These are phyloP conservation scores for Gymnothorax javanicus DNA, from an alignment of 2,797 vertebrate species.

Conservation along the genomic window DNA sequence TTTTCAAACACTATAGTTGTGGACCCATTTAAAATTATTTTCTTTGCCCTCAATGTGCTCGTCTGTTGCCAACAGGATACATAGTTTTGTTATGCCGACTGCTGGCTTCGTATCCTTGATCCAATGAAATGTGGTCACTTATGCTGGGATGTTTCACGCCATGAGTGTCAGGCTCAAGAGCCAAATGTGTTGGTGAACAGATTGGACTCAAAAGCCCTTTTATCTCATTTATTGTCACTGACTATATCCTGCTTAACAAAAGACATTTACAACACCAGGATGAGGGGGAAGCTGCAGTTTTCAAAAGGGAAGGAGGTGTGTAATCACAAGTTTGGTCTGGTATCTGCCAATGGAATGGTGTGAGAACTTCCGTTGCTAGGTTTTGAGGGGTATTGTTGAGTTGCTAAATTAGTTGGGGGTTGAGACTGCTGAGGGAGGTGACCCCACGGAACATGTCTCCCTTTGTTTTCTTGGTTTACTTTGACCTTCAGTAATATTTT, in stretches of 20 bases:
- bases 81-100: background rate
- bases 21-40: background rate
- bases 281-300: constrained; percentile 3
- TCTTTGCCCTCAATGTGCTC: background rate
- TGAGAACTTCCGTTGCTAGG: constrained; percentile 23
- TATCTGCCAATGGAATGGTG: background rate
- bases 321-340: background rate
- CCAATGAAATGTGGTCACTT: background rate
- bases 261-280: constrained; percentile 12
- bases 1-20: background rate
- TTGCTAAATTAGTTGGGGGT: background rate
- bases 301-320: constrained; percentile 23
- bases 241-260: constrained; percentile 1
- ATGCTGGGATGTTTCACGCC: background rate
- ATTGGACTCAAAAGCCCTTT: background rate
- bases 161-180: background rate
- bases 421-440: background rate
- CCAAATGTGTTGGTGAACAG: background rate
- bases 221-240: constrained; percentile 6
- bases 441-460: background rate
- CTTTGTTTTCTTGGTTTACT: constrained; percentile 10
- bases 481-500: background rate
- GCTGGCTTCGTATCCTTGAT: background rate
- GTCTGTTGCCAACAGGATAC: background rate
- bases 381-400: constrained; percentile 23